These are phyloP conservation scores for Scortum barcoo DNA, from an alignment of 2,113 vertebrate genomes.

Conservation along the genomic window DNA sequence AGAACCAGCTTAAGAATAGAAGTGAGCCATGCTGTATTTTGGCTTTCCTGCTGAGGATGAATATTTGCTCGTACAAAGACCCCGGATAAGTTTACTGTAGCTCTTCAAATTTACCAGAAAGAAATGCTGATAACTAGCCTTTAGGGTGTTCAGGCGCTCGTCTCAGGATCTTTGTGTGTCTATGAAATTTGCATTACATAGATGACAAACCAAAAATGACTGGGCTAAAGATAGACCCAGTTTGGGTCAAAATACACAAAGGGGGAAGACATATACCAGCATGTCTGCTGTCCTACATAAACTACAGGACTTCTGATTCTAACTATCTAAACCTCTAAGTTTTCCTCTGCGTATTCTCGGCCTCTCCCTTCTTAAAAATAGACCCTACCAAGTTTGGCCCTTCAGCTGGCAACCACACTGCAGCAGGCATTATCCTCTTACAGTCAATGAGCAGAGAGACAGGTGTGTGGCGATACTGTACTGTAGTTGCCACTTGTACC, in stretches of 20 bases:
- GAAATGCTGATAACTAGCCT: not conserved
- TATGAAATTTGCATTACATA: not conserved
- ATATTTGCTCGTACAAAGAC: not conserved
- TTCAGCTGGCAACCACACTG: conserved; percentile 12
- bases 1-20: not conserved
- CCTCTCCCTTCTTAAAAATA: conserved; percentile 68
- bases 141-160: not conserved
- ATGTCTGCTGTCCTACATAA: conserved; percentile 7
- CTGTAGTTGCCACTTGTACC: conserved; percentile 45
- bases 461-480: conserved; percentile 41
- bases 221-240: not conserved
- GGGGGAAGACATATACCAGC: not conserved
- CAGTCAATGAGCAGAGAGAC: conserved; percentile 58
- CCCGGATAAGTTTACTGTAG: not conserved
- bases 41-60: not conserved
- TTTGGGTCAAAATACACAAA: not conserved
- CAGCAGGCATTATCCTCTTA: conserved; percentile 56
- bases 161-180: not conserved
- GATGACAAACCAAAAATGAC: not conserved
- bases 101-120: conserved; percentile 6
- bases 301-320: conserved; percentile 1
- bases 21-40: not conserved
- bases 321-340: conserved; percentile 41
- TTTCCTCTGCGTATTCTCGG: conserved; percentile 5
- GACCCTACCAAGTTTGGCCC: conserved; percentile 65